Conservation (phyloP, 2,797 vertebrate genomes). For the Phataginus tricuspis region DNA sequence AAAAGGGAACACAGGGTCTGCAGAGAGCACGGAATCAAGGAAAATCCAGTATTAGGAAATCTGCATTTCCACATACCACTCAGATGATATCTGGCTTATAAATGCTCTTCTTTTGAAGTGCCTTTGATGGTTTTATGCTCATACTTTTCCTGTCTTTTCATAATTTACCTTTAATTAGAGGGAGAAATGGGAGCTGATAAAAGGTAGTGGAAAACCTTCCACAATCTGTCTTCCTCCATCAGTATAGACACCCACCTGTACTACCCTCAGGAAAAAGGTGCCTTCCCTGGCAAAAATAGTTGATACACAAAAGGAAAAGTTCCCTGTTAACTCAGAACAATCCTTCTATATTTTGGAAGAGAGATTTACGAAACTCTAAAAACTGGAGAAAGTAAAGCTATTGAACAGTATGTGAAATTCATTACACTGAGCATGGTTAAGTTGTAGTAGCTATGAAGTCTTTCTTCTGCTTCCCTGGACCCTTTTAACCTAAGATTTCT, state of each 20-base stretch:
- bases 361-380: not conserved
- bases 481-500: not conserved
- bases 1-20: no score
- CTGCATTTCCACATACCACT: no score
- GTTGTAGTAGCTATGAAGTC: not conserved
- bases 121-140: no score
- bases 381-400: not conserved
- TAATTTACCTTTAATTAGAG: no score
- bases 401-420: not conserved
- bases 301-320: not conserved
- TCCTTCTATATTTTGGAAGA: not conserved
- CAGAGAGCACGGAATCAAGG: no score
- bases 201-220: not conserved
- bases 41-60: no score
- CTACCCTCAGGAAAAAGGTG: not conserved
- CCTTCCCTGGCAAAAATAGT: not conserved
- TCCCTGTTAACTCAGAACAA: not conserved
- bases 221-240: not conserved
- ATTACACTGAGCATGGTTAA: not conserved
- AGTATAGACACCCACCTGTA: no score
- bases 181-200: no score
- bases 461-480: not conserved
- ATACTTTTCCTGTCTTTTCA: no score
- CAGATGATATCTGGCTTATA: no score
- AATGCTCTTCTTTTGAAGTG: no score